Evolutionary conservation across 2,113 vertebrate species (phyloP).

Genomic region (Columbina picui): DNA sequence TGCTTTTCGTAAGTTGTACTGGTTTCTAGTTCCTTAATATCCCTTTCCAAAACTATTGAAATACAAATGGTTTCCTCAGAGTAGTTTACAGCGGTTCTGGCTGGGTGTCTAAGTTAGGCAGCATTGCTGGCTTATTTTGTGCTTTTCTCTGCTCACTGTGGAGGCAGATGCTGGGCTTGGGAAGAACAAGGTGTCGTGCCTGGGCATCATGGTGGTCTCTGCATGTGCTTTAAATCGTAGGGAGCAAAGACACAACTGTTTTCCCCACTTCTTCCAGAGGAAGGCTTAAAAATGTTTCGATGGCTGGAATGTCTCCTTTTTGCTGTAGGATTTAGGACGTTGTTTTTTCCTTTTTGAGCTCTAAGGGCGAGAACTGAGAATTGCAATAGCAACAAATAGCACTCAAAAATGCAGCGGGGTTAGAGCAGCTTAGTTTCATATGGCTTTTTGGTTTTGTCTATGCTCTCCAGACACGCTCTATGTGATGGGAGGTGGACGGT

Average conservation of each 20-base stretch:
- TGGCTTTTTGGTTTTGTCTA: rapidly evolving
- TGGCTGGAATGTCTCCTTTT: neutral
- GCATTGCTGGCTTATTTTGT: neutral
- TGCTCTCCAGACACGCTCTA: neutral
- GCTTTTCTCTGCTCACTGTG: rapidly evolving
- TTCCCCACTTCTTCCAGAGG: neutral
- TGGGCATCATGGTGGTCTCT: neutral
- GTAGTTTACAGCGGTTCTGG: neutral
- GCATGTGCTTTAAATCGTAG: neutral
- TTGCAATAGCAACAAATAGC: neutral
- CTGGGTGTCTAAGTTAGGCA: neutral
- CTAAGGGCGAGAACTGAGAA: neutral
- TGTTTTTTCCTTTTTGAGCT: neutral
- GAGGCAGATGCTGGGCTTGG: neutral
- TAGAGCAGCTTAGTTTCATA: rapidly evolving
- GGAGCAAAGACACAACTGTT: neutral
- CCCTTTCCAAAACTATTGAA: neutral
- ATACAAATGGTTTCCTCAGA: neutral
- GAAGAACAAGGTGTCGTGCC: neutral
- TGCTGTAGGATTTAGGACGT: neutral
- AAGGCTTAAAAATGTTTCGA: neutral
- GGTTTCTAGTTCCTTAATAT: neutral
- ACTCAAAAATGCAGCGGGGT: neutral
- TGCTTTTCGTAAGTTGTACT: neutral
- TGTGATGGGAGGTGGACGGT: neutral